Conservation (phyloP, 2,888 invertebrate genomes). For the Ornithoptera alexandrae region DNA sequence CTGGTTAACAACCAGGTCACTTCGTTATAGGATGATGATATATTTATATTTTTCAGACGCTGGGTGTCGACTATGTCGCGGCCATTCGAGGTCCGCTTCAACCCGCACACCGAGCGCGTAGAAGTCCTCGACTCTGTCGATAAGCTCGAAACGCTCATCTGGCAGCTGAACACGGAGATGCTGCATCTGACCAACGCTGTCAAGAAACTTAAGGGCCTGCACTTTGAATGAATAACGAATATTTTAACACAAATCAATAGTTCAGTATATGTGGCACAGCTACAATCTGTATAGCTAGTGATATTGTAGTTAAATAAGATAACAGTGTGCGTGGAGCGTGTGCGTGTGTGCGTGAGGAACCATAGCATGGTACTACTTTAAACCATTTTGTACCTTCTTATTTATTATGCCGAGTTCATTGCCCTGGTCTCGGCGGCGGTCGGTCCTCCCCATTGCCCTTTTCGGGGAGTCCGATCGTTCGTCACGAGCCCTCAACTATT, state of each 20-base stretch:
- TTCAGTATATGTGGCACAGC: conserved; percentile 69
- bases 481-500: conserved; percentile 66
- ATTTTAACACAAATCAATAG: conserved; percentile 54
- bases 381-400: conserved; percentile 75
- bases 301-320: conserved; percentile 73
- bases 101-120: conserved; percentile 98
- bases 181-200: conserved; percentile 93
- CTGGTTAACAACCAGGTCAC: too few species aligned
- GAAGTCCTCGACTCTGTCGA: conserved; percentile 96
- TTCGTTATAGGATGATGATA: too few species aligned
- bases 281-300: conserved; percentile 77
- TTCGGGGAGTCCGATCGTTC: conserved; percentile 63
- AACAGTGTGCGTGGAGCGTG: conserved; percentile 65
- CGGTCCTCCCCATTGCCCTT: conserved; percentile 74
- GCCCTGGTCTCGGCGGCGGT: conserved; percentile 68
- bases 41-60: conserved; percentile 75
- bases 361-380: conserved; percentile 73
- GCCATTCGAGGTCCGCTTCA: conserved; percentile 98
- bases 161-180: conserved; percentile 92
- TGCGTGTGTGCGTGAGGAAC: conserved; percentile 68
- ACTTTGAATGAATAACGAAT: conserved; percentile 72
- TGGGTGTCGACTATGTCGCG: conserved; percentile 97
- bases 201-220: conserved; percentile 88
- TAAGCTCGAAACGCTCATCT: conserved; percentile 89
- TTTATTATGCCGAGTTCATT: conserved; percentile 79